Conservation (phyloP, 1,140 invertebrate genomes). For the Globodera rostochiensis region DNA sequence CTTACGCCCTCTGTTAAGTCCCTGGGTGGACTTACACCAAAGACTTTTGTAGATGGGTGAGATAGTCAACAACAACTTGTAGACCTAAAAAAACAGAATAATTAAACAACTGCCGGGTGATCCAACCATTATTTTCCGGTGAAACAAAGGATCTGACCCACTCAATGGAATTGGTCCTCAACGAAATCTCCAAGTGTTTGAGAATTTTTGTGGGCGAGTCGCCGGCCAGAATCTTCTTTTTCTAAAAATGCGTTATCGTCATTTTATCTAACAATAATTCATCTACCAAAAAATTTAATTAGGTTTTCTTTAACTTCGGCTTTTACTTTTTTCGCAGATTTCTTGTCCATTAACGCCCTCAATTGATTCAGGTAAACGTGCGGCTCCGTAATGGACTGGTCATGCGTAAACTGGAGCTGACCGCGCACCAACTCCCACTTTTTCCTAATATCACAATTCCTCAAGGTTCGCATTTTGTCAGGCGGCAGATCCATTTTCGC, state of each 20-base stretch:
- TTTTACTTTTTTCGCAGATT: slow-evolving; percentile 55
- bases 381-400: slow-evolving; percentile 45
- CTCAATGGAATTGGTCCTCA: slow-evolving; percentile 97
- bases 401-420: slow-evolving; percentile 74
- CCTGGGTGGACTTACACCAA: slow-evolving; percentile 4
- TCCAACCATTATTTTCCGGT: slow-evolving; percentile 83
- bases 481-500: slow-evolving; percentile 97
- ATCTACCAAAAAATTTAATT: slow-evolving; percentile 29
- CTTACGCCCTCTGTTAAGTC: background rate
- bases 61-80: slow-evolving; percentile 93
- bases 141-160: slow-evolving; percentile 98
- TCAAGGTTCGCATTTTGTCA: slow-evolving; percentile 94
- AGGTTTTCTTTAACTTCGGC: no score
- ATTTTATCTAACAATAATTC: slow-evolving; percentile 7
- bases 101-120: background rate
- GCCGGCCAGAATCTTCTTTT: slow-evolving; percentile 88
- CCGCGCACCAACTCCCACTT: slow-evolving; percentile 99
- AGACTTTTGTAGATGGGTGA: slow-evolving; percentile 54
- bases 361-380: slow-evolving; percentile 64
- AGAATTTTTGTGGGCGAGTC: slow-evolving; percentile 96
- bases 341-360: slow-evolving; percentile 54
- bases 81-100: slow-evolving; percentile 66
- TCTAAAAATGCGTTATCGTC: slow-evolving; percentile 40
- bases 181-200: slow-evolving; percentile 93
- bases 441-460: slow-evolving; percentile 93